Base-by-base conservation (phyloP, 2,888 invertebrate species). In the Anticlea derivata region DNA sequence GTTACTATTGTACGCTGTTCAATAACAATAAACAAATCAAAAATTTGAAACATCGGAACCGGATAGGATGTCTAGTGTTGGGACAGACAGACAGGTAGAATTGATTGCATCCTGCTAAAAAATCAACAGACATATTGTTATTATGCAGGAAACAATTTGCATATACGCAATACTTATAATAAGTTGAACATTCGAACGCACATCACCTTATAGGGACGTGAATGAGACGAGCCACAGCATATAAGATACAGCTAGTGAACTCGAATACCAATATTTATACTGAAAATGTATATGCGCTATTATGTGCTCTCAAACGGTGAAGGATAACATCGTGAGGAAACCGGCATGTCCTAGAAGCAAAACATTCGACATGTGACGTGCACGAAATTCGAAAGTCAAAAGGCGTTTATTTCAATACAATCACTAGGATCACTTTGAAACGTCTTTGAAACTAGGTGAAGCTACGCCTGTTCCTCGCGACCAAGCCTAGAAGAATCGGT, bases 141-240 rank as follows among this genome's bases (percentile, higher is more conserved):
- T n/a, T n/a, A n/a, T 34, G 34, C 50, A 48, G 58, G 60, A 61
- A 61, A 47, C 46, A 7, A 49, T 47, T 40, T 46, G 49, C 43
- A 47, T 26, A 4, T 17, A 17, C 17, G 34, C 35, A 41, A 26
- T 45, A 34, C 13, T 7, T 43, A 33, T 33, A 23, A 35, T n/a
- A 35, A 27, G 17, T 38, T 7, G 24, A 12, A 44, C 33, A 34
- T 49, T 37, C 30, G 33, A 39, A 39, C 44, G 39, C 35, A 38
- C 46, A 45, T 35, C 20, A 24, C 53, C 47, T 7, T 48, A 22
- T 26, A 39, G 24, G 47, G 47, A 27, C 23, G 12, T 6, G 12
- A 38, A 44, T 40, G 39, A 27, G 17, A 29, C 24, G 23, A 29
- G 8, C 13, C 37, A 48, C 26, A 44, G 47, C 27, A 24, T 7